phyloP scores from a whole-genome alignment of 2,113 vertebrate genomes.

The Perca schrenkii region DNA sequence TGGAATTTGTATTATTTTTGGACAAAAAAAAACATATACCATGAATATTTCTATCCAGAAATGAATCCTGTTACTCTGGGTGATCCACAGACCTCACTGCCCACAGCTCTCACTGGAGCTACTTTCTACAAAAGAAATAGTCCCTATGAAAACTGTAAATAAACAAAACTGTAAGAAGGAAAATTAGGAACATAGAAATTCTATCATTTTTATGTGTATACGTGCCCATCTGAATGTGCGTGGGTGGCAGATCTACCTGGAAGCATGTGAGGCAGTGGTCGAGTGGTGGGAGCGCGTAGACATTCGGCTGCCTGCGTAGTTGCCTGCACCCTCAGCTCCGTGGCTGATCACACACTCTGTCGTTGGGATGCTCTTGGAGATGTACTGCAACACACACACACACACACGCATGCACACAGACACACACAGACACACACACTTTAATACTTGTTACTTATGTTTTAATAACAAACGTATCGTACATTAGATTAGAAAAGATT shows the following conservation, averaged over 20 bases:
- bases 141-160: neutral
- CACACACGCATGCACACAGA: neutral
- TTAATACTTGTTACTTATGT: neutral
- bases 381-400: constrained; percentile 85
- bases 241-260: constrained; percentile 83
- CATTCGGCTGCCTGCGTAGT: constrained; percentile 94
- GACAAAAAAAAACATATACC: neutral
- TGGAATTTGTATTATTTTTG: neutral
- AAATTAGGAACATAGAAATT: neutral
- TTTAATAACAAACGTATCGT: neutral
- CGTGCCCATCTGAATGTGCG: neutral
- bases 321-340: constrained; percentile 92
- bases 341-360: constrained; percentile 95
- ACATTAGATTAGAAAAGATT: neutral
- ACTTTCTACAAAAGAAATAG: neutral
- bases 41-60: neutral
- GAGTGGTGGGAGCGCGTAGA: constrained; percentile 96
- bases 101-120: neutral
- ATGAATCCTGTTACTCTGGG: neutral
- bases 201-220: neutral
- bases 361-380: constrained; percentile 93
- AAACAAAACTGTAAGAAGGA: neutral
- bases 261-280: constrained; percentile 94
- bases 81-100: neutral
- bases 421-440: neutral